Evolutionary conservation across 2,888 invertebrate species (phyloP).

Genomic region (Sinodicranocentrus sp.): DNA sequence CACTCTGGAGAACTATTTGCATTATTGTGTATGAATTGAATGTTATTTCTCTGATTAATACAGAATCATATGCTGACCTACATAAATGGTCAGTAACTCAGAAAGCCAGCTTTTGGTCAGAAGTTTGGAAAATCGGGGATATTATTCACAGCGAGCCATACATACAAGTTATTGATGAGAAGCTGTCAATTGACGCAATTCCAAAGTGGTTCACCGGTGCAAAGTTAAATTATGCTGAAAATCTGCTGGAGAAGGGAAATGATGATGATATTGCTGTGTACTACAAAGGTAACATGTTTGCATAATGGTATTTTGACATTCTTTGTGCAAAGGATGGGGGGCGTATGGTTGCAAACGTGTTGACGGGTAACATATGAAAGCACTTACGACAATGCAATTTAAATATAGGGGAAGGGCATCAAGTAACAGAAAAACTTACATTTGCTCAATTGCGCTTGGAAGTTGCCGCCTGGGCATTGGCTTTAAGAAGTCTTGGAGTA

Average conservation of each 20-base stretch:
- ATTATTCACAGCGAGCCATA: constrained; percentile 76
- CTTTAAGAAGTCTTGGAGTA: constrained; percentile 78
- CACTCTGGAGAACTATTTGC: too few relatives aligned
- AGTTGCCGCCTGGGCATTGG: constrained; percentile 78
- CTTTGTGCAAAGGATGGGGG: too few relatives aligned
- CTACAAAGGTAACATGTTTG: constrained; percentile 79
- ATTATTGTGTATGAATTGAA: too few relatives aligned
- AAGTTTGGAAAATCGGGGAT: constrained; percentile 76
- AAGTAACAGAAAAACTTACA: constrained; percentile 77
- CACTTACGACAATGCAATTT: too few relatives aligned
- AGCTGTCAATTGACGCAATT: constrained; percentile 79
- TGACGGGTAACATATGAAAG: too few relatives aligned
- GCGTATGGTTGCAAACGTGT: too few relatives aligned
- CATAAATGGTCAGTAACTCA: constrained; percentile 77
- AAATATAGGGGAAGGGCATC: constrained; percentile 76
- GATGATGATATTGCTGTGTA: constrained; percentile 79
- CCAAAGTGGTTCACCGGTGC: constrained; percentile 81
- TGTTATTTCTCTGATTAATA: too few relatives aligned
- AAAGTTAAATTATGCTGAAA: constrained; percentile 81
- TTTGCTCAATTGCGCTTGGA: constrained; percentile 78
- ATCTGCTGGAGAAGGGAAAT: constrained; percentile 78
- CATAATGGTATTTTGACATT: background rate
- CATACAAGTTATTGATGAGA: constrained; percentile 72
- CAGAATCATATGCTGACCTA: constrained; percentile 76
- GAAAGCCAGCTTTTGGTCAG: constrained; percentile 76